Evolutionary conservation across 2,888 invertebrate genomes (phyloP).

Genomic region (Volucella bombylans): DNA sequence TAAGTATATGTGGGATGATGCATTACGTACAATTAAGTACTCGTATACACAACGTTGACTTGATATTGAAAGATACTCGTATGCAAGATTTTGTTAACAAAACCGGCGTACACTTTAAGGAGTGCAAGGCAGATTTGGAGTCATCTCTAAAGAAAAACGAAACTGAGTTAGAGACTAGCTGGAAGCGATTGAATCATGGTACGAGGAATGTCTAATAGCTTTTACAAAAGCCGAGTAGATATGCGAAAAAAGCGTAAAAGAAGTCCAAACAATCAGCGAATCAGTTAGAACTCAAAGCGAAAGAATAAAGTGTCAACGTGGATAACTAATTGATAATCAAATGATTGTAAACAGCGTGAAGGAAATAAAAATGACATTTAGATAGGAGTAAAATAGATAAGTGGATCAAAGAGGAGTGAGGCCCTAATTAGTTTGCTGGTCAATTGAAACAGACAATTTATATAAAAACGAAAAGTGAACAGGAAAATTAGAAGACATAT

Average conservation of each 20-base stretch:
- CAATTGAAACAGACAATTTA: conserved; percentile 10
- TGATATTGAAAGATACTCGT: conserved; percentile 6
- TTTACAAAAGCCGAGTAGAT: background rate
- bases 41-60: conserved; percentile 32
- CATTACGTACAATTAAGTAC: no score
- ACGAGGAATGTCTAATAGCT: background rate
- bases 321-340: conserved; percentile 10
- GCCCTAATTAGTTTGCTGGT: conserved; percentile 6
- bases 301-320: background rate
- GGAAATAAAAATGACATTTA: conserved; percentile 11
- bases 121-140: conserved; percentile 20
- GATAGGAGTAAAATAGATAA: no score
- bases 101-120: background rate
- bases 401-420: no score
- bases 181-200: conserved; percentile 2
- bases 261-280: conserved; percentile 21
- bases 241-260: conserved; percentile 13
- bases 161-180: conserved; percentile 12
- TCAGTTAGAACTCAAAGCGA: conserved; percentile 4
- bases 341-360: conserved; percentile 7
- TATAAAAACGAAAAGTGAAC: background rate
- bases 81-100: background rate
- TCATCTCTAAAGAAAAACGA: conserved; percentile 23
- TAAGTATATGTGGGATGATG: conserved; percentile 25
- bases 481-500: conserved; percentile 4